Base-by-base conservation (phyloP, 2,113 vertebrate species). In the Alectura lathami region DNA sequence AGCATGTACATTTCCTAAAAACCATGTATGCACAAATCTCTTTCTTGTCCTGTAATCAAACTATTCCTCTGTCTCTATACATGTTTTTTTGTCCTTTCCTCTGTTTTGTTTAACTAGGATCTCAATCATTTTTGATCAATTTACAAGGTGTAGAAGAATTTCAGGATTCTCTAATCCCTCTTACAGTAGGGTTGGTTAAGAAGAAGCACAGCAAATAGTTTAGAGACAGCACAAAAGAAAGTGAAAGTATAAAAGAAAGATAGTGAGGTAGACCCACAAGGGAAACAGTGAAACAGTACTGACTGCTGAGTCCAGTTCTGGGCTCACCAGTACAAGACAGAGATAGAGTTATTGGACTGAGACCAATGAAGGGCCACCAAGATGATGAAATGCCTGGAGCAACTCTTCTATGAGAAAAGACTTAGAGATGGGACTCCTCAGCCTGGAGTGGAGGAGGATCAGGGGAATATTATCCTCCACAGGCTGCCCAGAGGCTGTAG, bases 251-350 rank as follows among this genome's bases (percentile, higher is more conserved):
- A 36, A n/a, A 84, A 27, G 24, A 13, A 74, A 0, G 1, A 11
- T 10, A 32, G 5, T 51, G 11, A 51, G 72, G 26, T 3, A 56
- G 30, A 9, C 4, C 64, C 22, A 57, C 2, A n/a, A 26, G 20
- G 18, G 24, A 66, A 51, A 4, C 17, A 53, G 8, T 14, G 11
- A 11, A 63, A 42, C 8, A 17, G 11, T 72, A 9, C 21, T 66
- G 22, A 17, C 15, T 75, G 1, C 17, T 75, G 13, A 5, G 24
- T 50, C 21, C 6, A 30, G 4, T 67, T 62, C 13, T 38, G 16
- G 4, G 7, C 1, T 67, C 27, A 1, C 8, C 27, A 36, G 13
- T 38, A 14, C 0, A 0, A n/a, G 3, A 42, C 4, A 62, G 7
- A 59, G 30, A 27, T 24, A 6, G 7, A 26, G 2, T 38, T 29